phyloP scores from a whole-genome alignment of 1,140 invertebrate genomes.

The Drepana arcuata region DNA sequence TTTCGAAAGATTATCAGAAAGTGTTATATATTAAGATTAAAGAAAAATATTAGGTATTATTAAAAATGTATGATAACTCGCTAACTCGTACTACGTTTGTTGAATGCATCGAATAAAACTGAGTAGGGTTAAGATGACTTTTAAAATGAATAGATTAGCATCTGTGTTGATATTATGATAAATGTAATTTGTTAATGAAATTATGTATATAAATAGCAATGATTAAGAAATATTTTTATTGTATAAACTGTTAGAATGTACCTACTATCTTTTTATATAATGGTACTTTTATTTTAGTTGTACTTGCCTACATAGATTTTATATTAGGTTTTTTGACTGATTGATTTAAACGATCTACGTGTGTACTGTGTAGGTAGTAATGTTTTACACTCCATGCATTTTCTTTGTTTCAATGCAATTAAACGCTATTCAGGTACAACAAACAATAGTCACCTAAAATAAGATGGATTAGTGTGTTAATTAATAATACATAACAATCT shows the following conservation, averaged over 20 bases:
- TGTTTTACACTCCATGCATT: slow-evolving; percentile 51
- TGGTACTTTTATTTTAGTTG: slow-evolving; percentile 29
- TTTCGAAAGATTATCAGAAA: too few species aligned
- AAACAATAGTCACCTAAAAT: slow-evolving; percentile 31
- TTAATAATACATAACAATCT: slow-evolving; percentile 4
- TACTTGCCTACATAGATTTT: slow-evolving; percentile 59
- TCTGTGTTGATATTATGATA: slow-evolving; percentile 29
- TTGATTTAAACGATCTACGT: slow-evolving; percentile 50
- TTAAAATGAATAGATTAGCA: slow-evolving; percentile 13
- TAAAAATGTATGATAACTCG: too few species aligned
- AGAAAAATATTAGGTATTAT: too few species aligned
- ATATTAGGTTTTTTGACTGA: slow-evolving; percentile 63
- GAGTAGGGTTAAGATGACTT: too few species aligned
- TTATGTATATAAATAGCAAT: slow-evolving; percentile 26
- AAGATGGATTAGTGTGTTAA: slow-evolving; percentile 27
- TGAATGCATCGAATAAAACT: too few species aligned
- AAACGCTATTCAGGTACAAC: slow-evolving; percentile 39
- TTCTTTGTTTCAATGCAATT: slow-evolving; percentile 37
- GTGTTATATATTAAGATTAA: too few species aligned
- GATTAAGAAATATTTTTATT: slow-evolving; percentile 13
- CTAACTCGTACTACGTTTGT: too few species aligned
- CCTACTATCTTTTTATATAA: slow-evolving; percentile 4
- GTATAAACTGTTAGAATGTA: slow-evolving; percentile 13
- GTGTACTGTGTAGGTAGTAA: slow-evolving; percentile 26
- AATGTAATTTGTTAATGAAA: slow-evolving; percentile 28